Evolutionary conservation across 2,113 vertebrate genomes (phyloP), one percentile per base, ranked within the genome.

Genomic region (Rutilus rutilus): DNA sequence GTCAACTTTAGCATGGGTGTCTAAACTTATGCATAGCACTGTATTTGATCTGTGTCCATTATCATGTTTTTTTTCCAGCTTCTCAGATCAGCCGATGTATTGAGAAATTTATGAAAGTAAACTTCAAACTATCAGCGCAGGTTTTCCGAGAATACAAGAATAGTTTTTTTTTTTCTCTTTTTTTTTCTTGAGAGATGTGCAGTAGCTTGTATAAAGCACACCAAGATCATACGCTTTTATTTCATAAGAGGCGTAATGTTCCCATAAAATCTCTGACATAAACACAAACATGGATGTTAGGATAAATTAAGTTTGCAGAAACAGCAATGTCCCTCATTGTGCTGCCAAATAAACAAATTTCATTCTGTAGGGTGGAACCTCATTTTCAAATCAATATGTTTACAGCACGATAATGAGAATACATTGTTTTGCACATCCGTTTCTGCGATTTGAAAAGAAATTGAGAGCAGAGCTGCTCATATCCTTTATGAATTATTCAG

Each of bases 401-500:
- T 47, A 64, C 4, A 7, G 36, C 42, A 47, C 17, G 7, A 12
- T 25, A n/a, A 19, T 60, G 52, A 39, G 33, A 74, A 74, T 4
- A 23, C 27, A 27, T 30, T 23, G n/a, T 57, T 25, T 33, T 65
- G 33, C 36, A 11, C n/a, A 80, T 67, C 2, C 57, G 30, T 74
- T 82, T 42, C 33, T 64, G 50, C 17, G 36, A 64, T 45, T 62
- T 39, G 12, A 47, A 78, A 54, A 69, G 42, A 52, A 47, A 54
- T 15, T 0, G 54, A 79, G 33, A 79, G 36, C 45, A 62, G 71
- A 62, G 71, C 42, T 60, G 27, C 65, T 81, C 25, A 27, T 60
- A 42, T 60, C 64, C 19, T 60, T 86, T 60, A 82, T 85, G 76
- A 85, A 85, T 59, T 47, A 78, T 79, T 83, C 27, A 71, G 27